Base-by-base conservation (phyloP, 1,140 invertebrate genomes). In the Latrodectus geometricus region DNA sequence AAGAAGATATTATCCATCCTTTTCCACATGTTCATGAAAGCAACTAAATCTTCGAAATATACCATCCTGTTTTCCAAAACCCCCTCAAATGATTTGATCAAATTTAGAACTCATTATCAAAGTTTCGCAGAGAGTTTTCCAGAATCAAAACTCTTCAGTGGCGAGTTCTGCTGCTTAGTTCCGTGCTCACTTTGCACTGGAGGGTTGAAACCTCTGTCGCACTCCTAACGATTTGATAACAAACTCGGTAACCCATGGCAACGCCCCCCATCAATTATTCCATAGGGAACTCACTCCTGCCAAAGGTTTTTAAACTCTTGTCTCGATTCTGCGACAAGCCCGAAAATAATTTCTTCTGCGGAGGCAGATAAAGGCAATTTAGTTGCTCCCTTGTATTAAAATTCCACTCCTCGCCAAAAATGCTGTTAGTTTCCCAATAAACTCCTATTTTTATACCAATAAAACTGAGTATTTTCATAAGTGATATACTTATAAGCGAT, bases 201-300 rank as follows among this genome's bases (percentile, higher is more conserved):
- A 15, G 48, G 12, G 11, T 61, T 61, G 54, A 61, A 61, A 61
- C 54, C 17, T 61, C 54, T 14, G 11, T 17, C 11, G 11, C 11
- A 17, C 68, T 8, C 35, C 35, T 79, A 74, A 84, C 49, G 72
- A 69, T 76, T 76, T 76, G 73, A 68, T 76, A 84, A 84, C 82
- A 84, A 84, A 84, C 82, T 76, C 14, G 48, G 82, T 84, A 76
- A 84, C 82, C 82, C 73, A 76, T 84, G 50, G 82, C 82, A 84
- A 84, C 82, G 54, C 23, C 54, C 50, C 21, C 52, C 50, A 15
- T 72, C 78, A 79, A 74, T 65, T 72, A 83, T 83, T 74, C 80
- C 68, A 9, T 8, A 56, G 66, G 70, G 70, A 61, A 23, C 35
- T 21, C 20, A 23, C 21, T n/a, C 52, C 52, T 20, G 20, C 17